Conservation (phyloP, 2,113 vertebrate genomes). For the Silurus glanis region DNA sequence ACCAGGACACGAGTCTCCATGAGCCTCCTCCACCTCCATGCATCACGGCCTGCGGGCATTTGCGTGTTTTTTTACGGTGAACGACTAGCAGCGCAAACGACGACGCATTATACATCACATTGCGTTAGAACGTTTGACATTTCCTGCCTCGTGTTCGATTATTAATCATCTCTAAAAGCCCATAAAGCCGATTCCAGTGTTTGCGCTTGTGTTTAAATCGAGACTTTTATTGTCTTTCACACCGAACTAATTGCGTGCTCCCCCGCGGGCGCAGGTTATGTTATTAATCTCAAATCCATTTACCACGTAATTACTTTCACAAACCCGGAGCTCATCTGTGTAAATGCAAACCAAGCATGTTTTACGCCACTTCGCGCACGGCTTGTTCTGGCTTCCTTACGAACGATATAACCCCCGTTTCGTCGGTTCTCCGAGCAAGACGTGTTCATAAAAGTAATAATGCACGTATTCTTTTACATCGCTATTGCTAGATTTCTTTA, state of each 20-base stretch:
- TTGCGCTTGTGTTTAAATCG: constrained; percentile 13
- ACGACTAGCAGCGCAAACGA: background rate
- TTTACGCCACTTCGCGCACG: background rate
- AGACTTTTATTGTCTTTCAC: constrained; percentile 20
- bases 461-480: constrained; percentile 26
- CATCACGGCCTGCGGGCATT: background rate
- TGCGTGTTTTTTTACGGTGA: background rate
- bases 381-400: constrained; percentile 16
- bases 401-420: constrained; percentile 20
- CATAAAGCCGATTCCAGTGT: background rate
- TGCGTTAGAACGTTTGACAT: background rate
- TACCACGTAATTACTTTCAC: constrained; percentile 41
- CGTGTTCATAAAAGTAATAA: constrained; percentile 11
- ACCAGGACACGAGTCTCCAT: background rate
- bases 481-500: constrained; percentile 29
- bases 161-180: constrained; percentile 4
- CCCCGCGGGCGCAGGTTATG: constrained; percentile 14
- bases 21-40: too few relatives aligned
- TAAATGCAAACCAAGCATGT: constrained; percentile 43
- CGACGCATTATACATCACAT: background rate
- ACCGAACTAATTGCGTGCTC: constrained; percentile 25
- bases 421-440: constrained; percentile 21
- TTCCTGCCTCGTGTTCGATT: constrained; percentile 11
- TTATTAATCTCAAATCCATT: constrained; percentile 49
- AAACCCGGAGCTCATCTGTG: constrained; percentile 3